Conservation (phyloP, 2,888 invertebrate genomes). For the Agonopterix subpropinquella region DNA sequence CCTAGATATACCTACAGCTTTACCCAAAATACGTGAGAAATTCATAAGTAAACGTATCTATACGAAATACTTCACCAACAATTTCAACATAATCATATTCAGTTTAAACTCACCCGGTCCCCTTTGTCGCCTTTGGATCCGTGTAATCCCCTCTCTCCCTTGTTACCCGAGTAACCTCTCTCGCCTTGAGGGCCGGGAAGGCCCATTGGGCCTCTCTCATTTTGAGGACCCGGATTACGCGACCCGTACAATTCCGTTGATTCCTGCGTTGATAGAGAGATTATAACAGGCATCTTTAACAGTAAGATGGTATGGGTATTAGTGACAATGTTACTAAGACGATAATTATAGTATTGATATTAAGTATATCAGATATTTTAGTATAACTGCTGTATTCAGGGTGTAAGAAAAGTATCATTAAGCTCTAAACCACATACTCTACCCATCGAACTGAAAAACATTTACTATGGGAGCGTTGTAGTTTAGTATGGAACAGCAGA, state of each 20-base stretch:
- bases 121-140: conserved; percentile 82
- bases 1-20: too few relatives aligned
- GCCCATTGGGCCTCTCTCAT: conserved; percentile 81
- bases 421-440: too few relatives aligned
- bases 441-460: too few relatives aligned
- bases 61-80: neutral
- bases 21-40: too few relatives aligned
- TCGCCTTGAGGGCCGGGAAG: conserved; percentile 80
- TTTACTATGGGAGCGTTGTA: too few relatives aligned
- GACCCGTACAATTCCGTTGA: conserved; percentile 68
- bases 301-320: too few relatives aligned
- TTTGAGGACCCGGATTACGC: conserved; percentile 77
- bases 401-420: too few relatives aligned
- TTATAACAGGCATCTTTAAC: conserved; percentile 11
- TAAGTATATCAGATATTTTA: too few relatives aligned
- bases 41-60: neutral
- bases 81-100: conserved; percentile 23
- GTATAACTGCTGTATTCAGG: too few relatives aligned
- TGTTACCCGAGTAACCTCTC: conserved; percentile 76
- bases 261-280: conserved; percentile 51
- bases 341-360: too few relatives aligned
- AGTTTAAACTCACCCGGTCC: conserved; percentile 78
- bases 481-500: too few relatives aligned
- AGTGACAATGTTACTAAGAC: too few relatives aligned
- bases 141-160: conserved; percentile 77